Percentiles rank a stretch among this genome's conserved stretches.
These are phyloP conservation scores for Aptenodytes patagonicus DNA, from an alignment of 2,113 vertebrate genomes.

Conservation along the genomic window DNA sequence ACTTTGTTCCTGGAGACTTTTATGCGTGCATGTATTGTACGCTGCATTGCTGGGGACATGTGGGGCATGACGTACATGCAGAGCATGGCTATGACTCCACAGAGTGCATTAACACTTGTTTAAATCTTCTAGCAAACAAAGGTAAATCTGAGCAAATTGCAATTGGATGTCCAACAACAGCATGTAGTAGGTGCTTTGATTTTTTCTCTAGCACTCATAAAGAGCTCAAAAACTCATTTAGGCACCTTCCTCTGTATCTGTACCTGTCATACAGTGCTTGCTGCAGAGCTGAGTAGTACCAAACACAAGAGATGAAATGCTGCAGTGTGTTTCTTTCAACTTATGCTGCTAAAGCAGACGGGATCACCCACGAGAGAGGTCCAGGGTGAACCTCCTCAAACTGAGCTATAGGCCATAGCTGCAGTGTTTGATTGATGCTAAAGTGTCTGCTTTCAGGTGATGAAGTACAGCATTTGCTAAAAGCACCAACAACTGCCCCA, in stretches of 20 bases:
- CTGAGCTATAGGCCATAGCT: neutral
- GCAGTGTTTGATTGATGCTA: neutral
- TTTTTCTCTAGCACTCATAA: neutral
- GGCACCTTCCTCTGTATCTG: neutral
- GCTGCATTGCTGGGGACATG: neutral
- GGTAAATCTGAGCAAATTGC: neutral
- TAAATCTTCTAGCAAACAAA: neutral
- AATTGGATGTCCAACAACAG: neutral
- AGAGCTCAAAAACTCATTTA: neutral
- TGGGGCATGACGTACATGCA: accelerated
- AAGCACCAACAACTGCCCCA: neutral
- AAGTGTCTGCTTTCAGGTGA: neutral
- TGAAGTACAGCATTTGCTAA: neutral
- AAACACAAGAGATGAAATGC: neutral
- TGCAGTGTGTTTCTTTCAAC: neutral
- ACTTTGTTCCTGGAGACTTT: neutral
- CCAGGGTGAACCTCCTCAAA: neutral
- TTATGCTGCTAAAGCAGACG: neutral
- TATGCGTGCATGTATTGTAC: accelerated
- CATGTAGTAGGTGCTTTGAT: neutral
- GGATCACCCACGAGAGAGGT: neutral
- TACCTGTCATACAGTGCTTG: accelerated
- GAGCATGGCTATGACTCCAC: neutral
- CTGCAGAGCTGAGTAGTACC: neutral
- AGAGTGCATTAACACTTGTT: neutral